Conservation (phyloP, 2,888 invertebrate species). For the Penaeus monodon region DNA sequence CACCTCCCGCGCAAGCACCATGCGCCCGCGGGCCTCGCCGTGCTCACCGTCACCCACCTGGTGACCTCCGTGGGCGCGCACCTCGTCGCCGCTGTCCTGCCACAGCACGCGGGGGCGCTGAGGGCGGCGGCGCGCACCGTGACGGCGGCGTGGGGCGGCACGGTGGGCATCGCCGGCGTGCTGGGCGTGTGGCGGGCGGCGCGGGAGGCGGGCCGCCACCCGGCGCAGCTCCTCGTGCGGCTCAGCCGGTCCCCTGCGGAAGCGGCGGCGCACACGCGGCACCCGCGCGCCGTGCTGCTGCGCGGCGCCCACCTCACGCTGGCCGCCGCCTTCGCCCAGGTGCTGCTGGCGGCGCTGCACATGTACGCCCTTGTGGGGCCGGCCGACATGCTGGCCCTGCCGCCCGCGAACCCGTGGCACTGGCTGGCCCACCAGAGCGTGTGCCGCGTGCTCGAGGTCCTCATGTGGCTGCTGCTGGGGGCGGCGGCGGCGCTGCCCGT, state of each 20-base stretch:
- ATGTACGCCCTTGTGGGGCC: conserved; percentile 80
- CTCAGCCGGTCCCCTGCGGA: conserved; percentile 36
- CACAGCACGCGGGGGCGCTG: conserved; percentile 22
- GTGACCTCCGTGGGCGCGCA: conserved; percentile 68
- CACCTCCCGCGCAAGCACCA: too few species aligned
- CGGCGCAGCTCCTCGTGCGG: conserved; percentile 31
- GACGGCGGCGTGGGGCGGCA: too few species aligned
- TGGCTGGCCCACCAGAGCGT: conserved; percentile 93
- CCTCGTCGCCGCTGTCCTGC: conserved; percentile 78
- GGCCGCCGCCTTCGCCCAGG: conserved; percentile 85
- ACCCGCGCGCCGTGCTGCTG: conserved; percentile 75
- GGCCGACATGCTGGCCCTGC: conserved; percentile 60
- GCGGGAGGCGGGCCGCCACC: background rate
- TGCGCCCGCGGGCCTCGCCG: background rate
- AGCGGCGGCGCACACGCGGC: conserved; percentile 64
- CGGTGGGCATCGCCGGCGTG: background rate
- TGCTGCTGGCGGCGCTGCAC: conserved; percentile 86
- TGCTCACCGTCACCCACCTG: conserved; percentile 15
- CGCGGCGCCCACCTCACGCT: conserved; percentile 91
- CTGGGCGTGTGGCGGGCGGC: conserved; percentile 4
- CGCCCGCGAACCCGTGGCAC: conserved; percentile 78
- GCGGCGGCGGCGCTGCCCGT: conserved; percentile 48
- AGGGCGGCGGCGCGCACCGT: background rate
- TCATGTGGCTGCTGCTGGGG: conserved; percentile 83
- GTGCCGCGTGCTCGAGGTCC: conserved; percentile 85